Base-by-base conservation (phyloP, 2,888 invertebrate species). In the Antheraea assamensis region DNA sequence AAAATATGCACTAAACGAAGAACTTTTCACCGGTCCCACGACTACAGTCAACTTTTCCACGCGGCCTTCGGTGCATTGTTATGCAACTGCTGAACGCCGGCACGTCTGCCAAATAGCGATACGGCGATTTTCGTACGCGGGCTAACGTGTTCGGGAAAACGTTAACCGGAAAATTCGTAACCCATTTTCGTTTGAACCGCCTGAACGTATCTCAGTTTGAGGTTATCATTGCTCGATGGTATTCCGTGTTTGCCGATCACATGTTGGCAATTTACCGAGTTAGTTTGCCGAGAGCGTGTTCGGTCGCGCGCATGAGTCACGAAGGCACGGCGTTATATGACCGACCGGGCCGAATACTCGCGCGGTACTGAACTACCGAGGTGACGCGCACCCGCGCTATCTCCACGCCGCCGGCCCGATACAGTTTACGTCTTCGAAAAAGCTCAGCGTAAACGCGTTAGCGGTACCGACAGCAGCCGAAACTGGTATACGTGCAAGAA, bases 31-130 rank as follows among this genome's bases (percentile, higher is more conserved):
- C 83, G 84, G 80, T 77, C 81, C 75, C 83, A 85, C 82, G 83
- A 79, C 83, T 83, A 82, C 84, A 85, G 83, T 83, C 87, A 87
- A 89, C 87, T 90, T 93, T 93, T 92, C 92, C 90, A 84, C 84
- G 86, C 88, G 88, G 88, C 89, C 89, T 89, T 88, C 88, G 85
- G 85, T 92, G 92, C 92, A 92, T 88, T 89, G 90, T 93, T 93
- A 93, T 92, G 93, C 93, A 93, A 93, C 90, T 89, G 86, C 86
- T 85, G 85, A 86, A 83, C 83, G 78, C 79, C 81, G 82, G 82
- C 82, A 82, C 82, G 82, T 83, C 86, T 86, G 88, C 87, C 90
- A 87, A 89, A 89, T 85, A 84, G 83, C 83, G 83, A 86, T 84
- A 84, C 83, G 84, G 86, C 83, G 83, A 79, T 85, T 88, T 86